Conservation (phyloP, 1,140 invertebrate species). For the Delia radicum region DNA sequence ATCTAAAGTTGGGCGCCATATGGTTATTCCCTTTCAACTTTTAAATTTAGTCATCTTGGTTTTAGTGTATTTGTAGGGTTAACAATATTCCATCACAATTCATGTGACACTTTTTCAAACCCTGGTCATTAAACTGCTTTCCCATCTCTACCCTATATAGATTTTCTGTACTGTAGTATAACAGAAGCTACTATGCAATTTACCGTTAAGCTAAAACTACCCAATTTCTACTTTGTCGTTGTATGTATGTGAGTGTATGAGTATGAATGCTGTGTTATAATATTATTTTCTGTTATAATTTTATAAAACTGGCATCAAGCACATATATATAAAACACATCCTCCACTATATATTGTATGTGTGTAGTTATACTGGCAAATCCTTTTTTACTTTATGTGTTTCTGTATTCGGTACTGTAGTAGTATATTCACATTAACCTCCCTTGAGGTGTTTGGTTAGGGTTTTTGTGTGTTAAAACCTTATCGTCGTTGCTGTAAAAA, state of each 20-base stretch:
- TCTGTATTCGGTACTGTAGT: neutral
- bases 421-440: neutral
- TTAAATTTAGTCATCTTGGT: too few relatives aligned
- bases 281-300: slow-evolving; percentile 9
- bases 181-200: slow-evolving; percentile 29
- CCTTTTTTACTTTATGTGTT: neutral
- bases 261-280: slow-evolving; percentile 7
- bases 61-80: too few relatives aligned
- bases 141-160: slow-evolving; percentile 13
- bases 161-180: slow-evolving; percentile 18
- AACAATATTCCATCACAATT: too few relatives aligned
- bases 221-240: neutral
- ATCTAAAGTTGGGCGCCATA: too few relatives aligned
- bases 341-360: neutral
- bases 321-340: neutral
- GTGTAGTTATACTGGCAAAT: too few relatives aligned
- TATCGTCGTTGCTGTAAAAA: slow-evolving; percentile 14
- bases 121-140: neutral
- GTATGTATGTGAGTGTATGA: neutral
- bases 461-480: neutral
- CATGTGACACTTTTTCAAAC: too few relatives aligned
- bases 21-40: too few relatives aligned
- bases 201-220: neutral
- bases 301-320: neutral
- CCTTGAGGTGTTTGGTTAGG: slow-evolving; percentile 11